Base-by-base conservation (phyloP, 2,113 vertebrate genomes). In the Ptychochromis oligacanthus region DNA sequence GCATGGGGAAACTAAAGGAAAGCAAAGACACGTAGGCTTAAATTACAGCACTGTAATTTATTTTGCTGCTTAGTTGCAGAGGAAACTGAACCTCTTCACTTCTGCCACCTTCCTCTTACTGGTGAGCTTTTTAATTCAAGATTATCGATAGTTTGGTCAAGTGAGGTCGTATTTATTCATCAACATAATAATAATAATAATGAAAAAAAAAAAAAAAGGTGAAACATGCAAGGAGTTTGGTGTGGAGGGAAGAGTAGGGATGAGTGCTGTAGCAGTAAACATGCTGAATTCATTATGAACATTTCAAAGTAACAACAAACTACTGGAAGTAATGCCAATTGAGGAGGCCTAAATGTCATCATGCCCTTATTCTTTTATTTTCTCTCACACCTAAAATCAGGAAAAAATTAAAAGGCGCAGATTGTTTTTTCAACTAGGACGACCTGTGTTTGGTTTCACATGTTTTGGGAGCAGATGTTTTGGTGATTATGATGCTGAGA, bases 271-370 rank as follows among this genome's bases (percentile, higher is more conserved):
- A 36, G 36, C 36, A 1, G 46, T 72, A 52, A 72, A 72, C 46
- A 31, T 72, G 67, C 11, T n/a, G n/a, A n/a, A n/a, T 84, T 88
- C 80, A 80, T 88, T 85, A 60, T 15, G 24, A 75, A 46, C 46
- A n/a, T 65, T 64, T 80, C 52, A 77, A 82, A 77, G 83, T 17
- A 85, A 77, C 74, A 87, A 81, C 84, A 90, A 83, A 84, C 78
- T 70, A 18, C 60, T 24, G 57, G 17, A 80, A 56, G 70, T 52
- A 43, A 82, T 80, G 28, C 58, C 91, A 79, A 18, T 17, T 36
- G 34, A 72, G 46, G 57, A 10, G 6, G 49, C 79, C 26, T 67
- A 88, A 91, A 91, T 90, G 91, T 76, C 92, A 87, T 77, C 83
- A 13, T 61, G 43, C 58, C 58, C 36, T 78, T 56, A 8, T 75